Evolutionary conservation across 2,797 vertebrate species (phyloP).

Genomic region (Esox masquinongy): DNA sequence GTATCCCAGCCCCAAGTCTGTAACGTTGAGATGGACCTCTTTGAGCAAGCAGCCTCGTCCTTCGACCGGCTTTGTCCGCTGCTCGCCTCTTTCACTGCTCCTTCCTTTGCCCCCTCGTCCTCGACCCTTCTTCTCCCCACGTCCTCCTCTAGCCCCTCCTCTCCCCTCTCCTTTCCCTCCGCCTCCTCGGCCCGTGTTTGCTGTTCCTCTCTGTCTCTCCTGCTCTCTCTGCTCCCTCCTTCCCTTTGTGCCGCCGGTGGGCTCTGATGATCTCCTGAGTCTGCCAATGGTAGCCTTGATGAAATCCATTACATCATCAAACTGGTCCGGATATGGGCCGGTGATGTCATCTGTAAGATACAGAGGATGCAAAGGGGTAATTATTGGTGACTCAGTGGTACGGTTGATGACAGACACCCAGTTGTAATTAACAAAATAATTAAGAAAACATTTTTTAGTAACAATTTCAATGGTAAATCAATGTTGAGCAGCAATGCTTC

Average conservation of each 20-base stretch:
- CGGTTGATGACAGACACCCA: background rate
- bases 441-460: background rate
- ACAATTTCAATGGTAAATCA: background rate
- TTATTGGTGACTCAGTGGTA: background rate
- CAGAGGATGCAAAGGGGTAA: background rate
- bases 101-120: constrained; percentile 70
- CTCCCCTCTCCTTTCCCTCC: constrained; percentile 71
- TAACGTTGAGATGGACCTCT: constrained; percentile 95
- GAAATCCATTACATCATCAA: constrained; percentile 94
- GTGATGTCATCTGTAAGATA: constrained; percentile 80
- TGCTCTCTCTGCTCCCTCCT: constrained; percentile 82
- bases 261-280: constrained; percentile 86
- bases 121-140: constrained; percentile 72
- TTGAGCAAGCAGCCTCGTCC: constrained; percentile 90
- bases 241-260: constrained; percentile 67
- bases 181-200: constrained; percentile 70
- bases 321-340: constrained; percentile 88
- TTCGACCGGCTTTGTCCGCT: constrained; percentile 65
- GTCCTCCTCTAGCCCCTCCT: constrained; percentile 70
- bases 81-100: constrained; percentile 70
- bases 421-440: background rate
- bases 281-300: constrained; percentile 93
- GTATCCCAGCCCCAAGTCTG: constrained; percentile 95
- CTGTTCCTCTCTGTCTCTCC: constrained; percentile 76
- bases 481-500: background rate